Evolutionary conservation across 2,888 invertebrate genomes (phyloP), one percentile per base, ranked within the genome.

Genomic region (Erynnis tages): DNA sequence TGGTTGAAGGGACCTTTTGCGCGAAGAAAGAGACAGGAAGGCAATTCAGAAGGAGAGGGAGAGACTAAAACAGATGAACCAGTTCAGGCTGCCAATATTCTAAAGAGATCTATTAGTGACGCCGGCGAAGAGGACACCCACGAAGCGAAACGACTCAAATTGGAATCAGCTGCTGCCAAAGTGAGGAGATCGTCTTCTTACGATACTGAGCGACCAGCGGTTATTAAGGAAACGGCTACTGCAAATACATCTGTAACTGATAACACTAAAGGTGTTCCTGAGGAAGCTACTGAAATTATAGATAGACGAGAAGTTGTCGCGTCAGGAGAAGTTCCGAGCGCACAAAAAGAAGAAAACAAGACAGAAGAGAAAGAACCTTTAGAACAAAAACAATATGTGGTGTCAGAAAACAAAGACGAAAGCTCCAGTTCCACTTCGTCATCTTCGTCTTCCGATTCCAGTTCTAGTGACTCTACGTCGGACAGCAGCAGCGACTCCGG

Each of bases 391-490:
- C 49, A 68, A 54, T 67, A 61, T 52, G 53, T 54, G 30, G 67
- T 64, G 30, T 53, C 55, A 10, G 73, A 72, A 54, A 63, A 69
- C 71, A 84, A 81, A 62, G 76, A 73, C 11, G 82, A 82, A 4
- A 82, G 73, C 60, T 74, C 80, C 1, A 87, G 86, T 56, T 83
- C 83, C 16, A 76, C 82, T 16, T 80, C 80, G 4, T 82, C 87
- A 4, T 75, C 83, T 1, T 84, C 89, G 1, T 86, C 89, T 0
- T 85, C 90, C 2, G 86, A 84, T 44, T 91, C 92, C 23, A 92
- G 91, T 61, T 92, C 92, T 5, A 91, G 90, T 59, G 91, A 91
- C 19, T 90, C 91, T 10, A 90, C 91, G 1, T 77, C 82, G 0
- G 89, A 90, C 34, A 90, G 87, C 37, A 88, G 84, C 2, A 91